phyloP scores from a whole-genome alignment of 2,113 vertebrate species.

The Sorex araneus region DNA sequence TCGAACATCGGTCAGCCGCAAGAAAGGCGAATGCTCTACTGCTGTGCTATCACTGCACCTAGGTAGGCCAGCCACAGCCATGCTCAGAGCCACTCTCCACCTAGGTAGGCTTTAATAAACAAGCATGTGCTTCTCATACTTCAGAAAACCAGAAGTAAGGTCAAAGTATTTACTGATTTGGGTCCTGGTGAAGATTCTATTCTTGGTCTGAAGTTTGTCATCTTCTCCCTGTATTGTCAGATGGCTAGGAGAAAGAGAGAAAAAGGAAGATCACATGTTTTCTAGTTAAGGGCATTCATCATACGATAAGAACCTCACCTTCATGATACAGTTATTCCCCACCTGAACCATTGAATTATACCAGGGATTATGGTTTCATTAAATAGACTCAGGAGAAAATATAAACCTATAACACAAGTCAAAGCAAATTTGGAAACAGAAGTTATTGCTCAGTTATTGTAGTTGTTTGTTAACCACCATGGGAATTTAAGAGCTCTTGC shows the following conservation, averaged over 20 bases:
- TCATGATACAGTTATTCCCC: background rate
- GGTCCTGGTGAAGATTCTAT: background rate
- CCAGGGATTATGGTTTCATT: too few species aligned
- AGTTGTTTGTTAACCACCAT: background rate
- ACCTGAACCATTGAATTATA: background rate
- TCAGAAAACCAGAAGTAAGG: too few species aligned
- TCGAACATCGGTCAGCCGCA: too few species aligned
- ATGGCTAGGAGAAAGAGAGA: background rate
- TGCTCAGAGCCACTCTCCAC: too few species aligned
- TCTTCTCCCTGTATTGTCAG: background rate
- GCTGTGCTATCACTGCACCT: too few species aligned
- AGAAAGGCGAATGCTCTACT: too few species aligned
- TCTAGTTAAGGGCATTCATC: too few species aligned
- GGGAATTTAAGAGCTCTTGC: background rate
- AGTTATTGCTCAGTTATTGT: background rate
- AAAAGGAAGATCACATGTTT: too few species aligned
- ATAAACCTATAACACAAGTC: background rate
- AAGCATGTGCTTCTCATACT: background rate
- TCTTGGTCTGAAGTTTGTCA: background rate
- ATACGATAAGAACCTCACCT: too few species aligned
- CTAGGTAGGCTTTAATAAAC: background rate
- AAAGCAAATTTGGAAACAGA: constrained; percentile 10
- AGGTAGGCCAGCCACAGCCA: too few species aligned
- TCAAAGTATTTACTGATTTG: background rate
- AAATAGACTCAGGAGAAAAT: too few species aligned